Conservation (phyloP, 2,113 vertebrate genomes). For the Hemiprocne comata region DNA sequence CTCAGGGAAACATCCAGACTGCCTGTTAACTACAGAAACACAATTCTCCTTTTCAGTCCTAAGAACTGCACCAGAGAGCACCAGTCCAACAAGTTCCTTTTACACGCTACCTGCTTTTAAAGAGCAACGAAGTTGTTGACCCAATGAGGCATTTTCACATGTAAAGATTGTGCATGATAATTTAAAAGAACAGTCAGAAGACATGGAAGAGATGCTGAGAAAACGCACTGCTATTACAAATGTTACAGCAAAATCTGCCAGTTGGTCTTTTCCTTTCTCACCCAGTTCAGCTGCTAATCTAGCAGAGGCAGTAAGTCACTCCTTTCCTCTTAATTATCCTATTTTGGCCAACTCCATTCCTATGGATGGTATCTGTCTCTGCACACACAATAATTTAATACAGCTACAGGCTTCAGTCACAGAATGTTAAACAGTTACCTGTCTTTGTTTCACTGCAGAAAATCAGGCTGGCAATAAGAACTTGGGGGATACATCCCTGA, state of each 20-base stretch:
- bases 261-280: neutral
- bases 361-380: neutral
- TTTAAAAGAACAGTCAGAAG: neutral
- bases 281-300: neutral
- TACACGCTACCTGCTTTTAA: neutral
- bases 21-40: neutral
- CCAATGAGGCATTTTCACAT: neutral
- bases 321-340: neutral
- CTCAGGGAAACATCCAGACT: neutral
- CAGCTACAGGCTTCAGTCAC: neutral
- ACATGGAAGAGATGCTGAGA: neutral
- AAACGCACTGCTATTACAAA: neutral
- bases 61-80: neutral
- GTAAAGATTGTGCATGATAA: neutral
- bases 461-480: slow-evolving; percentile 16
- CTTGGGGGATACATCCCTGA: neutral
- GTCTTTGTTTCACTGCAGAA: slow-evolving; percentile 45
- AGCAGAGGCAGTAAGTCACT: neutral
- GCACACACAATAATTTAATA: neutral
- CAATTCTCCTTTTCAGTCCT: neutral
- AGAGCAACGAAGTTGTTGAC: neutral
- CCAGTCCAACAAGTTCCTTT: neutral
- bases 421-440: slow-evolving; percentile 10
- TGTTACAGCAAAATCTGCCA: neutral
- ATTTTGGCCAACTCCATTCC: neutral